Conservation (phyloP, 2,888 invertebrate species). For the Oscheius sp. region DNA sequence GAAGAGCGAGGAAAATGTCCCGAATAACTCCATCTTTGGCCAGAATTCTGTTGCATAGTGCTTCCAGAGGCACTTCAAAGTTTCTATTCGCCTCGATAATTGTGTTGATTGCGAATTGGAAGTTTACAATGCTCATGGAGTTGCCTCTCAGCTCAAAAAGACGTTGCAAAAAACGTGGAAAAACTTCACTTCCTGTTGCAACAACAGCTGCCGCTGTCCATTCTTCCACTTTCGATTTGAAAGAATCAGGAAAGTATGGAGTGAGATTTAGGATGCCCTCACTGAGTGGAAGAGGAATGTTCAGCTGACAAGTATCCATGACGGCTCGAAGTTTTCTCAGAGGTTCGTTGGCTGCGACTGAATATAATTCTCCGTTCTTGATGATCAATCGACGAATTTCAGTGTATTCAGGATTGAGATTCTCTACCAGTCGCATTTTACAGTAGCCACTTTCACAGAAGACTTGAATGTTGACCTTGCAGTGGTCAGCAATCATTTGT, state of each 20-base stretch:
- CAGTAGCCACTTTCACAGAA: constrained; percentile 3
- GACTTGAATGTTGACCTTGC: constrained; percentile 10
- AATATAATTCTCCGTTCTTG: background rate
- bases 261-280: background rate
- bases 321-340: background rate
- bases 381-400: background rate
- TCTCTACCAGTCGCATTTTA: constrained; percentile 19
- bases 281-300: background rate
- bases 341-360: background rate
- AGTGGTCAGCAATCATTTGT: background rate
- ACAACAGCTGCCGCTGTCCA: background rate
- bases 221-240: background rate
- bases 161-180: background rate
- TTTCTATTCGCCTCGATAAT: background rate
- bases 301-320: background rate
- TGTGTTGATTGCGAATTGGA: constrained; percentile 8
- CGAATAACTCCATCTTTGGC: background rate
- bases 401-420: constrained; percentile 4
- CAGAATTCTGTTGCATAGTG: background rate
- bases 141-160: constrained; percentile 13
- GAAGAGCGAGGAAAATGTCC: background rate
- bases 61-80: background rate
- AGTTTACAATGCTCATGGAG: background rate
- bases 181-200: background rate
- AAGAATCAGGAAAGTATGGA: background rate